Evolutionary conservation across 2,113 vertebrate genomes (phyloP).

Genomic region (Lipophrys pholis): DNA sequence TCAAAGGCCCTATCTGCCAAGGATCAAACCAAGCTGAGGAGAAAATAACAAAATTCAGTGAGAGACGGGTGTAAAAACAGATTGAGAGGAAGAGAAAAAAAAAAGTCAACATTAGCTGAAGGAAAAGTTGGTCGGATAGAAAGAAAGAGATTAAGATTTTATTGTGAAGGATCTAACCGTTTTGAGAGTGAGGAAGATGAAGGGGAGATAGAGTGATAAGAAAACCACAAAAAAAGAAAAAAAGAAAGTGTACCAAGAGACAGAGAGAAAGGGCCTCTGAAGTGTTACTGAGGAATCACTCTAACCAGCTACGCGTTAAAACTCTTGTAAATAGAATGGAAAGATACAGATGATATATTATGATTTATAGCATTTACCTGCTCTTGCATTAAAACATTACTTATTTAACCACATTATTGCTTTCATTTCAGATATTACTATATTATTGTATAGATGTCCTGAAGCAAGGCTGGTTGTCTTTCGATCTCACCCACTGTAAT

Average conservation of each 20-base stretch:
- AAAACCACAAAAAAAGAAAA: slow-evolving; percentile 48
- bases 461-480: slow-evolving; percentile 75
- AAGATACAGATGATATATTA: slow-evolving; percentile 81
- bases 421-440: slow-evolving; percentile 82
- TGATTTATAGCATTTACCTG: slow-evolving; percentile 82
- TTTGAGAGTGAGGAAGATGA: slow-evolving; percentile 39
- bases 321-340: slow-evolving; percentile 81
- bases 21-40: slow-evolving; percentile 75
- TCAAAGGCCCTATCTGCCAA: slow-evolving; percentile 75
- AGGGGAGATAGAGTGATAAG: slow-evolving; percentile 59
- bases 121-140: slow-evolving; percentile 52
- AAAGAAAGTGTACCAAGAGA: slow-evolving; percentile 55
- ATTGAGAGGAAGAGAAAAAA: slow-evolving; percentile 46
- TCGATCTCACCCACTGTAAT: slow-evolving; percentile 74
- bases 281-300: slow-evolving; percentile 69
- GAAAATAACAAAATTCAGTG: slow-evolving; percentile 68
- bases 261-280: slow-evolving; percentile 59
- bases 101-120: slow-evolving; percentile 57
- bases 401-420: slow-evolving; percentile 84
- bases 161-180: slow-evolving; percentile 64
- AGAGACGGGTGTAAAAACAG: slow-evolving; percentile 63
- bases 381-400: slow-evolving; percentile 81
- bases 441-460: slow-evolving; percentile 80
- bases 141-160: slow-evolving; percentile 61
- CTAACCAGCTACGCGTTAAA: slow-evolving; percentile 79